Conservation (phyloP, 2,888 invertebrate species). For the Pseudoips prasinana region DNA sequence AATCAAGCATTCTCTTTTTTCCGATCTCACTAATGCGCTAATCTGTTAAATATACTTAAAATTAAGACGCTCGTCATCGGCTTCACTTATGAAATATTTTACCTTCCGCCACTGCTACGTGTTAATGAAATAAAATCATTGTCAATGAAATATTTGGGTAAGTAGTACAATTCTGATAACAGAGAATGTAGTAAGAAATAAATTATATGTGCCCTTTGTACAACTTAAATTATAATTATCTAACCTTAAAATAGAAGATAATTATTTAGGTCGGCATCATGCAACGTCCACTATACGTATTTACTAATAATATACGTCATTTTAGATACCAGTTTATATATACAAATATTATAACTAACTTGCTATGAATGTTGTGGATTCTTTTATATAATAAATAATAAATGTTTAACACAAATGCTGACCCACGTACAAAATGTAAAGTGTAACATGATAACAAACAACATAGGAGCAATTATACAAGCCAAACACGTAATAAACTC, state of each 20-base stretch:
- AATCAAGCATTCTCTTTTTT: too few species aligned
- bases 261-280: slow-evolving; percentile 53
- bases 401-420: slow-evolving; percentile 29
- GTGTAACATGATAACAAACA: slow-evolving; percentile 25
- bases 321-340: slow-evolving; percentile 29
- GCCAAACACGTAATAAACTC: slow-evolving; percentile 15
- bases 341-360: slow-evolving; percentile 22
- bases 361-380: slow-evolving; percentile 18
- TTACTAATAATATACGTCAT: slow-evolving; percentile 40
- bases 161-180: slow-evolving; percentile 25
- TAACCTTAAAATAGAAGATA: slow-evolving; percentile 41
- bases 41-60: too few species aligned
- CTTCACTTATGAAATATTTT: too few species aligned
- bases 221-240: slow-evolving; percentile 34
- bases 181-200: slow-evolving; percentile 17
- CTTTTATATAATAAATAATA: slow-evolving; percentile 1
- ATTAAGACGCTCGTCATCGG: too few species aligned
- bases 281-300: slow-evolving; percentile 49
- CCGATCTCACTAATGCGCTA: too few species aligned
- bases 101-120: too few species aligned
- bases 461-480: slow-evolving; percentile 32
- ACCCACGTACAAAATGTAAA: slow-evolving; percentile 30
- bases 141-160: slow-evolving; percentile 25
- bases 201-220: slow-evolving; percentile 52
- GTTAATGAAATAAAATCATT: slow-evolving; percentile 25